phyloP scores from a whole-genome alignment of 2,888 invertebrate species.

The Chrysodeixis includens region DNA sequence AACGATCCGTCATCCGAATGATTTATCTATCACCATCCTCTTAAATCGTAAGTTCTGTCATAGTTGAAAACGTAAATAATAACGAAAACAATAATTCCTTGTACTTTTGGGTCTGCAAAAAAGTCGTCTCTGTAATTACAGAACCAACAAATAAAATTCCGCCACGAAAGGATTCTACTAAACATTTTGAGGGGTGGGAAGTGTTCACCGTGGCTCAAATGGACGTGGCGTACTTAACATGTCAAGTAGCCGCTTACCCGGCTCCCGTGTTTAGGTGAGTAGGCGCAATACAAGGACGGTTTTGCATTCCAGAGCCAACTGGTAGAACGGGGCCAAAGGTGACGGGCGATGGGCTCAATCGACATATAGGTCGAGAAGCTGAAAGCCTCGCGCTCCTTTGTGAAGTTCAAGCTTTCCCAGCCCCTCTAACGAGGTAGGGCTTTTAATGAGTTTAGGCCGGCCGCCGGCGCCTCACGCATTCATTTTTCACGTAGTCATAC shows the following conservation, averaged over 20 bases:
- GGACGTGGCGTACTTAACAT: constrained; percentile 90
- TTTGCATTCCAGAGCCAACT: constrained; percentile 90
- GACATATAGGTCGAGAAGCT: constrained; percentile 81
- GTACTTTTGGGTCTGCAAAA: constrained; percentile 50
- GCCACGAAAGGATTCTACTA: constrained; percentile 87
- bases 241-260: constrained; percentile 92
- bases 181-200: constrained; percentile 91
- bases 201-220: constrained; percentile 87
- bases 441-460: constrained; percentile 69
- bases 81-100: constrained; percentile 25
- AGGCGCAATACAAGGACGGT: constrained; percentile 69
- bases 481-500: constrained; percentile 84
- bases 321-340: constrained; percentile 92
- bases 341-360: constrained; percentile 90
- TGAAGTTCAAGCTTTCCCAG: constrained; percentile 94
- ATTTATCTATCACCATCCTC: background rate
- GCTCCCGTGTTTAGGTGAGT: constrained; percentile 92
- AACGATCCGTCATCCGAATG: background rate
- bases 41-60: constrained; percentile 21
- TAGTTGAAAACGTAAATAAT: constrained; percentile 15
- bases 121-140: constrained; percentile 84
- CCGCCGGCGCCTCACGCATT: constrained; percentile 85
- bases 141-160: constrained; percentile 92
- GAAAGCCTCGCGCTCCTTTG: constrained; percentile 92
- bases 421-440: constrained; percentile 93